phyloP scores from a whole-genome alignment of 2,113 vertebrate genomes.

The Poeciliopsis prolifica region DNA sequence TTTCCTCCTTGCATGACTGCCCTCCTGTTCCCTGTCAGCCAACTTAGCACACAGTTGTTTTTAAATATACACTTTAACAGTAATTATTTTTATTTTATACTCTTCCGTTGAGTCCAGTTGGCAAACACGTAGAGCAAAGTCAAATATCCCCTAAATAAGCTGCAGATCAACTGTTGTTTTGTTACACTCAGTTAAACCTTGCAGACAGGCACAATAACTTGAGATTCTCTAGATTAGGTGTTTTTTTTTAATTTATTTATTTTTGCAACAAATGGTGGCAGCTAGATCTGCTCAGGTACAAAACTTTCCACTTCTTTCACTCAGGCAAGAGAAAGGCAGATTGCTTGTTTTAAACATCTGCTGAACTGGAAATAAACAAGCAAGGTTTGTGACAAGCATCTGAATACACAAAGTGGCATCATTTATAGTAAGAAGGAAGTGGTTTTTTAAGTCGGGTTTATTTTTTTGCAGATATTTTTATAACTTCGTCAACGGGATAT shows the following conservation, averaged over 20 bases:
- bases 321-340: constrained; percentile 40
- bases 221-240: constrained; percentile 3
- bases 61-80: constrained; percentile 17
- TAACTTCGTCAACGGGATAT: background rate
- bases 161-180: background rate
- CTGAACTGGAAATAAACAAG: constrained; percentile 9
- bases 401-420: background rate
- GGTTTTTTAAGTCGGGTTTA: background rate
- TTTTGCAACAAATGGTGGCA: constrained; percentile 28
- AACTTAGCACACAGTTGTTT: constrained; percentile 23
- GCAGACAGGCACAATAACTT: background rate
- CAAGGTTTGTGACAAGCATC: background rate
- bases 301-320: constrained; percentile 50
- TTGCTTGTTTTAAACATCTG: constrained; percentile 31
- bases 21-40: constrained; percentile 15
- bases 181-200: constrained; percentile 1
- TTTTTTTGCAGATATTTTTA: constrained; percentile 3
- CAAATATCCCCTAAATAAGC: constrained; percentile 35
- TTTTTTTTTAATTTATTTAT: constrained; percentile 10
- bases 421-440: background rate
- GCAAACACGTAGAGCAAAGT: constrained; percentile 25
- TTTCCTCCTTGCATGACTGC: constrained; percentile 35
- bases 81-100: constrained; percentile 46
- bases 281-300: constrained; percentile 28
- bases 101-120: constrained; percentile 44